Evolutionary conservation across 2,797 vertebrate species (phyloP), one percentile per base, ranked within the genome.

Genomic region (Brotula barbata): DNA sequence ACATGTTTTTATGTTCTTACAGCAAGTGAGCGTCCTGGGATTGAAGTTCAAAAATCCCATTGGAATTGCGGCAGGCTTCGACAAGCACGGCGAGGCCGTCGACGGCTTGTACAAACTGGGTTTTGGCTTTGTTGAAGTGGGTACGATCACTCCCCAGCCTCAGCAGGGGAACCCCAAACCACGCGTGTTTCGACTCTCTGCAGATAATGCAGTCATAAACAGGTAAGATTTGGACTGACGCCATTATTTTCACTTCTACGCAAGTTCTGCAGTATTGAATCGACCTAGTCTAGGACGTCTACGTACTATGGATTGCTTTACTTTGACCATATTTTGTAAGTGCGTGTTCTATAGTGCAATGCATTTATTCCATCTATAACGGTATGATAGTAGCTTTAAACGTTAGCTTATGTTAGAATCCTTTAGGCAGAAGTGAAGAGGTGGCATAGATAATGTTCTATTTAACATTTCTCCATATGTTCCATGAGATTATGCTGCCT

Each of bases 81-180:
- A 98, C 85, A 99, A 99, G 77, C 88, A 98, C 0, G 95, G 90
- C 0, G 94, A 98, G 73, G 97, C 95, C 0, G 89, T 98, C 66
- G 95, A 99, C 0, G 96, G 94, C 14, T 92, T 99, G 28, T 97
- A 91, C 71, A 91, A 90, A 73, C 75, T 98, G 83, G 97, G 97
- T 7, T 99, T 99, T 53, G 96, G 97, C 57, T 99, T 98, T 21
- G 97, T 98, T 47, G 97, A 99, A 77, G 91, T 99, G 8, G 97
- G 97, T 25, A 97, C 94, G 0, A 90, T 99, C 66, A 99, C 97
- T 0, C 97, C 97, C 1, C 46, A 93, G 68, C 92, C 96, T 36
- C 97, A 99, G 89, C 93, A 95, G 12, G 97, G 97, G 62, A 99
- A 98, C 79, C 91, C 93, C 25, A 94, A 87, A 46, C 97, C 97